These are phyloP conservation scores for Hippopotamus amphibius DNA, from an alignment of 2,113 vertebrate genomes.

Conservation along the genomic window DNA sequence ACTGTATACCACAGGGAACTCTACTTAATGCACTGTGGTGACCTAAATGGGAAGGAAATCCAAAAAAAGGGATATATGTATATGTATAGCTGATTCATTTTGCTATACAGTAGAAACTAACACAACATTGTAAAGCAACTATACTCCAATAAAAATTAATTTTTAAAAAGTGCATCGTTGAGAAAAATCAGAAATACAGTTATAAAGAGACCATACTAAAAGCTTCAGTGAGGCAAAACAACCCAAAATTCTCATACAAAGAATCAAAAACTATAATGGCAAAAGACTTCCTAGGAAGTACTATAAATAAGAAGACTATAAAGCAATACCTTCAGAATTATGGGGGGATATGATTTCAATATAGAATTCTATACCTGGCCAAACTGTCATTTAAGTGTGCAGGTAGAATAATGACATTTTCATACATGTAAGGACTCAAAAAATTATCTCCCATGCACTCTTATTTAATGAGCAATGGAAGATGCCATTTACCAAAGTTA, in stretches of 20 bases:
- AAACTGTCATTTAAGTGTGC: neutral
- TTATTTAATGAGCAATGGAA: neutral
- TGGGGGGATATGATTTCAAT: neutral
- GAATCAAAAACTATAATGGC: neutral
- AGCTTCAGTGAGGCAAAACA: neutral
- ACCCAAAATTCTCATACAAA: neutral
- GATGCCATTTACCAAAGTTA: neutral
- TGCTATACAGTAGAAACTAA: too few species aligned
- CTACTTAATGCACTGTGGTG: too few species aligned
- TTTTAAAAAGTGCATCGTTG: neutral
- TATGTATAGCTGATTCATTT: too few species aligned
- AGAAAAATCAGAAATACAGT: neutral
- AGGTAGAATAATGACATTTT: neutral
- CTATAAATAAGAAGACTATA: neutral
- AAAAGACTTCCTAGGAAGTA: neutral
- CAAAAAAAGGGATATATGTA: too few species aligned
- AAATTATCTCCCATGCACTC: neutral
- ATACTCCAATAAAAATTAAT: too few species aligned
- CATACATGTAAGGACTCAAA: neutral
- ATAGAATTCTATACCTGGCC: constrained; percentile 17
- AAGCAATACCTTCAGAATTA: neutral
- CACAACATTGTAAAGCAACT: too few species aligned
- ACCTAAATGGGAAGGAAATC: too few species aligned
- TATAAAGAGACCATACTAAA: neutral
- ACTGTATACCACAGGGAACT: too few species aligned